Evolutionary conservation across 1,140 invertebrate genomes (phyloP).

Genomic region (Apis florea): DNA sequence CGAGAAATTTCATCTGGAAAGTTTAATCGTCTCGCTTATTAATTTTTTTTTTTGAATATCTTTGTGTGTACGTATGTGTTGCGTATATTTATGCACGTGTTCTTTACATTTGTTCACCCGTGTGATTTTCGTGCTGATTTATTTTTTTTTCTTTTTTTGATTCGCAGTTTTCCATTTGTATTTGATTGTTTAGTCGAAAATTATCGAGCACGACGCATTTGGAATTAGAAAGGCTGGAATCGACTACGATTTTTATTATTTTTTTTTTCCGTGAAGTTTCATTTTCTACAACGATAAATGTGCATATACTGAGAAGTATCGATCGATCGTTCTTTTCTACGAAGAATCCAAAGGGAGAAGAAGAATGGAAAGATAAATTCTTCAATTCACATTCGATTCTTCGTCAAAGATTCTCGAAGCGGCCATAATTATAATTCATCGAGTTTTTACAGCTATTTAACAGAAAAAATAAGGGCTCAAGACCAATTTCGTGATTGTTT

Average conservation of each 20-base stretch:
- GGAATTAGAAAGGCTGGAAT: slow-evolving; percentile 51
- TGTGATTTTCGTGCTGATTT: background rate
- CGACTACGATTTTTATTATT: slow-evolving; percentile 41
- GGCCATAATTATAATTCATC: slow-evolving; percentile 41
- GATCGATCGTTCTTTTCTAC: slow-evolving; percentile 19
- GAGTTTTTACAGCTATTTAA: slow-evolving; percentile 52
- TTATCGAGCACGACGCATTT: slow-evolving; percentile 15
- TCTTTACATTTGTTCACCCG: background rate
- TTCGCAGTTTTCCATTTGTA: slow-evolving; percentile 36
- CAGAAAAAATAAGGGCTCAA: slow-evolving; percentile 43
- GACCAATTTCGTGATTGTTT: slow-evolving; percentile 42
- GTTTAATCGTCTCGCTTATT: slow-evolving; percentile 35
- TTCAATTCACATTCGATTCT: background rate
- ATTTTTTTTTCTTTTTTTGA: slow-evolving; percentile 20
- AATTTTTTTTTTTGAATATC: slow-evolving; percentile 6
- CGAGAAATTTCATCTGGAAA: slow-evolving; percentile 26
- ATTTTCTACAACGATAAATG: slow-evolving; percentile 46
- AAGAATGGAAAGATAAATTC: too few species aligned
- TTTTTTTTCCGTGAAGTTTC: slow-evolving; percentile 26
- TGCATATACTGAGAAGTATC: slow-evolving; percentile 46
- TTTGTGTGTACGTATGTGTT: background rate
- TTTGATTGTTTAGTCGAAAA: slow-evolving; percentile 49
- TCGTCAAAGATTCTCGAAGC: slow-evolving; percentile 21
- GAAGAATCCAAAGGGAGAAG: slow-evolving; percentile 1
- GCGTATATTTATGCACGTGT: background rate